Evolutionary conservation across 2,113 vertebrate species (phyloP), one percentile per base, ranked within the genome.

Genomic region (Saguinus midas): DNA sequence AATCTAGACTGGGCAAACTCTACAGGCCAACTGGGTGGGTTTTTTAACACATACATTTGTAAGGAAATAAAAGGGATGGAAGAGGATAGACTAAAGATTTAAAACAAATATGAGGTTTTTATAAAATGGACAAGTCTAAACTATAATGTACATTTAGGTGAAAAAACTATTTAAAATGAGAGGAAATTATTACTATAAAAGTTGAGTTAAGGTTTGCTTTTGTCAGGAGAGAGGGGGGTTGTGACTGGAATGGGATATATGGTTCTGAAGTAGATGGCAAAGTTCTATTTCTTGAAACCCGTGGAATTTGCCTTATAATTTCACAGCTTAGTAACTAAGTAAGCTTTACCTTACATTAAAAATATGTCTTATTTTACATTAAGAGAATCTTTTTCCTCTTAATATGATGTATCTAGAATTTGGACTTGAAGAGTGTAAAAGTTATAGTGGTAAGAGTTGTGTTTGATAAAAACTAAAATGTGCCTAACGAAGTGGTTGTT

Each of bases 111-210:
- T 43, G 4, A 68, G 70, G 35, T 37, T 70, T 96, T 91, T 91
- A 94, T 4, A 83, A 88, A 78, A 37, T 45, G n/a, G 70, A 75
- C 58, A 92, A 61, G 48, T 92, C 58, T 91, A 88, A 82, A 91
- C 40, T 78, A 76, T 18, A 91, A 80, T 76, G 29, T 43, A 87
- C 35, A 66, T 87, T n/a, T 87, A 48, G 21, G 27, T 58, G n/a
- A 76, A 50, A 68, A 57, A 75, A 70, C 40, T 43, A 52, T 52
- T 78, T 37, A 84, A 92, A 76, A 50, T 73, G n/a, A 48, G 68
- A 88, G 58, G 23, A 94, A 91, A 83, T 25, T 4, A 52, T 78
- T 78, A 64, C 29, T 81, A 43, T 16, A n/a, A 61, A 96, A 78
- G 70, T 87, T 57, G 81, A 27, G 58, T 45, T 84, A 58, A 58